Base-by-base conservation (phyloP, 2,888 invertebrate species). In the Tanytarsus gracilentus region DNA sequence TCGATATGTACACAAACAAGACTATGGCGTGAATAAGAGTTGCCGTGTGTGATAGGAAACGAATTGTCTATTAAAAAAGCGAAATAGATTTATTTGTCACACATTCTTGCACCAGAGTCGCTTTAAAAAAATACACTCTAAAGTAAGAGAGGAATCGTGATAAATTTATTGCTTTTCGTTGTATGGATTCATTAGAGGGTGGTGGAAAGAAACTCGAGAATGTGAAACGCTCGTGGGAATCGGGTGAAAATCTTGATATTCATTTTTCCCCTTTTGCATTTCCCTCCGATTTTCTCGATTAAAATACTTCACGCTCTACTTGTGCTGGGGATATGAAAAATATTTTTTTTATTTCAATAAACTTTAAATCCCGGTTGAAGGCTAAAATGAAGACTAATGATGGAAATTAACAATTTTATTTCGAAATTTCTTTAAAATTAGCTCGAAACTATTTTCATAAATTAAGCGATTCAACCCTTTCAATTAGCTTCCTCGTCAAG, bases 111-210 rank as follows among this genome's bases (percentile, higher is more conserved):
- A 3, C 33, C 33, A 11, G 9, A 33, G 4, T 3, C 33, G n/a
- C n/a, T 3, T 33, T 33, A 9, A 30, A 36, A 36, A 36, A 36
- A 36, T 36, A 36, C n/a, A 36, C 16, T 36, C 36, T 3, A 36
- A 16, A 36, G 36, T 36, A 16, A 36, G 36, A 36, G 44, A 44
- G 44, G 16, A 14, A 36, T 36, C 23, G 44, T 44, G 44, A 44
- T 44, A 44, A 44, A 44, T 44, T 44, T 44, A 44, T 49, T 27
- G 49, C 49, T 49, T 49, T 49, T 49, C 49, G 25, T 26, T 49
- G 49, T 49, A 26, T 27, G 16, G 27, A 44, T 44, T 44, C 44
- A 44, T 44, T 44, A 44, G 44, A 3, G 44, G 23, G 44, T 44
- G 44, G 21, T 23, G 44, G 21, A 21, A 44, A 23, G 44, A 44